A percentile compares a stretch with the other conserved stretches of the same genome.
Evolutionary conservation across 2,113 vertebrate genomes (phyloP).

Genomic region (Dryoscopus gambensis): DNA sequence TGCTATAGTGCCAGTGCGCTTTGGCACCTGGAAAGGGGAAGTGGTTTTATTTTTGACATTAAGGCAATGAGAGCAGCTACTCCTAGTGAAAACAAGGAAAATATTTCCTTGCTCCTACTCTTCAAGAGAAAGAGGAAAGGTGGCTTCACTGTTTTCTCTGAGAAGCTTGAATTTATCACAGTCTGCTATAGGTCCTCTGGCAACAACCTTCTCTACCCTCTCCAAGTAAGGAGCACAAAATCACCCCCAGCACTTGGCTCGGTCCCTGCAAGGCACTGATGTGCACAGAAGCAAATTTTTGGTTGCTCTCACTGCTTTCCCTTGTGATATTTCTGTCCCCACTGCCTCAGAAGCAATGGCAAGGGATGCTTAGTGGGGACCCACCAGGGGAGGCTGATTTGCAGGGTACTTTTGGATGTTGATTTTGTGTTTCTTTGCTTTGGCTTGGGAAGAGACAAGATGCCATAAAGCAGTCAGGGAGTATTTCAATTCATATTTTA

Average conservation of each 20-base stretch:
- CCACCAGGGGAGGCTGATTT: neutral
- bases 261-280: neutral
- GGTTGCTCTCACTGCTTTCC: neutral
- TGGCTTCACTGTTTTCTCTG: neutral
- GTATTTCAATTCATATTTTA: neutral
- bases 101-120: neutral
- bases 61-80: neutral
- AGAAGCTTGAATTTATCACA: neutral
- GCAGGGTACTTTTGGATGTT: neutral
- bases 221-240: neutral
- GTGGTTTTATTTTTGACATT: neutral
- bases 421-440: neutral
- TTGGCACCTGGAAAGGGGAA: neutral
- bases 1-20: accelerated
- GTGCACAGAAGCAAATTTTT: neutral
- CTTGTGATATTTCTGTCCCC: neutral
- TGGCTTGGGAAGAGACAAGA: neutral
- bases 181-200: neutral
- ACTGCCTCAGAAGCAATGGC: neutral
- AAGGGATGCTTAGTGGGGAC: neutral
- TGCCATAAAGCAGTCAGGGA: neutral
- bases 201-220: neutral
- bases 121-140: neutral
- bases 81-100: neutral
- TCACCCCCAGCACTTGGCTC: neutral